Percentiles rank a stretch among this genome's conserved stretches.
Evolutionary conservation across 2,888 invertebrate species (phyloP).

Genomic region (Spilarctia lutea): DNA sequence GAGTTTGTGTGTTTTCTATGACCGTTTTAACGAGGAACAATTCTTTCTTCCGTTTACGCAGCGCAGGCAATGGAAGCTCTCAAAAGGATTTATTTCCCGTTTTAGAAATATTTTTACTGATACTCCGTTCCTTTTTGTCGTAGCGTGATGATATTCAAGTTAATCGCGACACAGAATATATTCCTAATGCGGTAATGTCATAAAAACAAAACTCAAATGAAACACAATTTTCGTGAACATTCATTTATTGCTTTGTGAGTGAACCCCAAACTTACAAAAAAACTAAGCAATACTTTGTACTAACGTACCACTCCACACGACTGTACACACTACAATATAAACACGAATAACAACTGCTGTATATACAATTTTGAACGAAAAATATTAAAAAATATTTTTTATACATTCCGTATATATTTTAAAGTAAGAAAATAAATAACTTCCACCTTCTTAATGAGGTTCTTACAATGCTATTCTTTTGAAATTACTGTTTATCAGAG

Average conservation of each 20-base stretch:
- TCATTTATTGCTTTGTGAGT: conserved; percentile 81
- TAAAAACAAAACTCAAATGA: conserved; percentile 28
- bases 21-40: too few relatives aligned
- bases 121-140: too few relatives aligned
- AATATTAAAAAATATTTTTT: conserved; percentile 12
- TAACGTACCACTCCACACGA: conserved; percentile 79
- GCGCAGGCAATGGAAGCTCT: too few relatives aligned
- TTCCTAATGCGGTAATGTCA: too few relatives aligned
- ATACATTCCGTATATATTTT: conserved; percentile 18
- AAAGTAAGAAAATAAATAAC: conserved; percentile 4
- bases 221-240: conserved; percentile 66
- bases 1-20: too few relatives aligned
- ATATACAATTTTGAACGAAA: conserved; percentile 38
- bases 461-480: not conserved
- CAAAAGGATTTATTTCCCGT: too few relatives aligned
- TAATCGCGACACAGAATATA: too few relatives aligned
- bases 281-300: conserved; percentile 81
- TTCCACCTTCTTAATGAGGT: not conserved
- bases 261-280: conserved; percentile 75
- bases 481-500: not conserved
- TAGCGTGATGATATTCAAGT: too few relatives aligned
- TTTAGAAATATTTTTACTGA: too few relatives aligned
- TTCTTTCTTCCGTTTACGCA: too few relatives aligned
- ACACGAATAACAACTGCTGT: conserved; percentile 44
- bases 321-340: conserved; percentile 61